Conservation (phyloP, 2,113 vertebrate genomes). For the Mungos mungo region DNA sequence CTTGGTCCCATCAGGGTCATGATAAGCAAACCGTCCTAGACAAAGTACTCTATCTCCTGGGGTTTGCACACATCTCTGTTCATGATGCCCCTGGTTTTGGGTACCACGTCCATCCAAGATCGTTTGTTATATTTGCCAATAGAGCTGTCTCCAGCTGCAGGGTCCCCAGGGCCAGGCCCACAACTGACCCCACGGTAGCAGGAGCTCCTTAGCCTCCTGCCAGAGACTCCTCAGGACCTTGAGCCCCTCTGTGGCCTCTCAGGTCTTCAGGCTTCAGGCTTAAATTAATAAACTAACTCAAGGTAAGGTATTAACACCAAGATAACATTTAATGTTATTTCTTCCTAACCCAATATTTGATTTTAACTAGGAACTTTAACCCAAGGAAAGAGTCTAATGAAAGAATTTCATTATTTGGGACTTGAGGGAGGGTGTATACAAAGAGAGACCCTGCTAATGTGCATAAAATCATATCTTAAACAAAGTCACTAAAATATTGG, state of each 20-base stretch:
- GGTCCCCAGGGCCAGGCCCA: neutral
- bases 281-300: neutral
- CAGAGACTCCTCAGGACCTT: neutral
- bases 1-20: neutral
- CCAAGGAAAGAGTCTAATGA: neutral
- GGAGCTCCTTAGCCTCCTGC: neutral
- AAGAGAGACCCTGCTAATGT: neutral
- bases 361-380: conserved; percentile 33
- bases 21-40: conserved; percentile 26
- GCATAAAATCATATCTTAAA: neutral
- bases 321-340: neutral
- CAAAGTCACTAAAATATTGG: neutral
- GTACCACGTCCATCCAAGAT: neutral
- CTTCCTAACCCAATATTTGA: neutral
- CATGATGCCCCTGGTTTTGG: neutral
- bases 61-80: neutral
- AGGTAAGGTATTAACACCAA: neutral
- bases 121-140: neutral
- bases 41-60: neutral
- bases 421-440: neutral
- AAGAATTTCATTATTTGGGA: neutral
- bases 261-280: neutral
- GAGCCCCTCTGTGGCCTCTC: neutral
- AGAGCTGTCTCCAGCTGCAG: neutral
- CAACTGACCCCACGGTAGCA: neutral